These are phyloP conservation scores for Mus musculus DNA, from an alignment of 2,113 vertebrate genomes.

Conservation along the genomic window DNA sequence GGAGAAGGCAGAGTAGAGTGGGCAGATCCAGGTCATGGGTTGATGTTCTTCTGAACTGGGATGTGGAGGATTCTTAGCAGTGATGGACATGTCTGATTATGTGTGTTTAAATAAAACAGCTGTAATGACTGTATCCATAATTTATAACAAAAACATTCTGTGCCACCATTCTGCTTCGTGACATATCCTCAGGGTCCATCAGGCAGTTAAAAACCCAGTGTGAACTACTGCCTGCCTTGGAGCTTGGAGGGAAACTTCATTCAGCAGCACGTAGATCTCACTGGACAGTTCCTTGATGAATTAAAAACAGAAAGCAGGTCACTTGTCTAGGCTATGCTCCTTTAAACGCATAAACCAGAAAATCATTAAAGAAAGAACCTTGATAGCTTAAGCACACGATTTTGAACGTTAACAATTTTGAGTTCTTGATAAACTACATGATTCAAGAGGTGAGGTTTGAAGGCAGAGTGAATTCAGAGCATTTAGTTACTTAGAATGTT, in stretches of 20 bases:
- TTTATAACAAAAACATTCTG: background rate
- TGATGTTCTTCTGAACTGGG: background rate
- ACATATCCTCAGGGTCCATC: background rate
- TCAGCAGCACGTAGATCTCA: background rate
- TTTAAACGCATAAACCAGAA: conserved; percentile 20
- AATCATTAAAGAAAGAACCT: background rate
- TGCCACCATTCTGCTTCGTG: background rate
- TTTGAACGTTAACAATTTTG: background rate
- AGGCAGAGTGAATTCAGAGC: background rate
- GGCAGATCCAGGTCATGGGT: background rate
- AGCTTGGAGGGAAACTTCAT: background rate
- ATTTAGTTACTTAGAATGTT: background rate
- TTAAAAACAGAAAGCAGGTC: conserved; percentile 22
- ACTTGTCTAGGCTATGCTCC: background rate
- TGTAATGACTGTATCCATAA: background rate
- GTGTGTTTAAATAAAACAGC: background rate
- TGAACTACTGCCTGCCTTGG: background rate
- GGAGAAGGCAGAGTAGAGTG: too few relatives aligned
- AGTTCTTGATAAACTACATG: background rate
- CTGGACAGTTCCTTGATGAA: background rate
- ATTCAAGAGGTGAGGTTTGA: background rate
- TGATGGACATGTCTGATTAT: background rate
- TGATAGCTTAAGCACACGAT: background rate
- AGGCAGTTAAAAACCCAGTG: background rate
- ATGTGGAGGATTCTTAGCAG: background rate